phyloP scores from a whole-genome alignment of 2,797 vertebrate genomes.

The Dipus sagitta region DNA sequence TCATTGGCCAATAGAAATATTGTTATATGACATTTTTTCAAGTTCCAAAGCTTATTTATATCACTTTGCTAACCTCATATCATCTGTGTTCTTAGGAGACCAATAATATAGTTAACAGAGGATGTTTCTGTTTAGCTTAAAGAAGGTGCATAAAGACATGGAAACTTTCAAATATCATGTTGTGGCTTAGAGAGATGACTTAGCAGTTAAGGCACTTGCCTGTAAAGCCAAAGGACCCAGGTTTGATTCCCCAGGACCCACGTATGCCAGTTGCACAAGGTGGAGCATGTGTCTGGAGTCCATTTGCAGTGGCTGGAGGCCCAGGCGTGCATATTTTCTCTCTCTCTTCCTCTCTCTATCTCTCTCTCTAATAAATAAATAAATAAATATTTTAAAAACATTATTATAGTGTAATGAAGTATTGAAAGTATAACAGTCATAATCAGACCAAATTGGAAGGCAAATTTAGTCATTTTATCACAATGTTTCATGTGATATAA shows the following conservation, averaged over 20 bases:
- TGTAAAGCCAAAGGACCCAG: too few species aligned
- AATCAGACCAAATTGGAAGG: constrained; percentile 49
- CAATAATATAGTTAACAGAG: constrained; percentile 52
- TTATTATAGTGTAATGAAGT: not conserved
- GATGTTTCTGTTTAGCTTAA: constrained; percentile 52
- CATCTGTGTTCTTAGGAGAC: constrained; percentile 72
- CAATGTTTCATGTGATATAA: constrained; percentile 39
- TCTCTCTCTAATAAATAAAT: not conserved
- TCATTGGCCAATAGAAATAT: constrained; percentile 48
- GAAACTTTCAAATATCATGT: not conserved
- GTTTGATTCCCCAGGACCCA: too few species aligned
- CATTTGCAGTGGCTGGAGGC: too few species aligned
- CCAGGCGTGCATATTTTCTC: too few species aligned
- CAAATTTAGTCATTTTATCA: constrained; percentile 55
- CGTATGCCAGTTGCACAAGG: too few species aligned
- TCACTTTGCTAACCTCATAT: constrained; percentile 67
- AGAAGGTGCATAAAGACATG: constrained; percentile 54
- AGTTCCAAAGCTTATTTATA: constrained; percentile 69
- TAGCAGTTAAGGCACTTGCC: too few species aligned
- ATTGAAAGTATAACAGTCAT: constrained; percentile 21
- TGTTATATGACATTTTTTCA: constrained; percentile 70
- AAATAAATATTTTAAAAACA: not conserved
- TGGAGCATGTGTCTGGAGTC: too few species aligned
- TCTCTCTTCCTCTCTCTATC: too few species aligned
- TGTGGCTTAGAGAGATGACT: too few species aligned